phyloP scores from a whole-genome alignment of 2,888 invertebrate genomes.

The Drosophila aldrichi region DNA sequence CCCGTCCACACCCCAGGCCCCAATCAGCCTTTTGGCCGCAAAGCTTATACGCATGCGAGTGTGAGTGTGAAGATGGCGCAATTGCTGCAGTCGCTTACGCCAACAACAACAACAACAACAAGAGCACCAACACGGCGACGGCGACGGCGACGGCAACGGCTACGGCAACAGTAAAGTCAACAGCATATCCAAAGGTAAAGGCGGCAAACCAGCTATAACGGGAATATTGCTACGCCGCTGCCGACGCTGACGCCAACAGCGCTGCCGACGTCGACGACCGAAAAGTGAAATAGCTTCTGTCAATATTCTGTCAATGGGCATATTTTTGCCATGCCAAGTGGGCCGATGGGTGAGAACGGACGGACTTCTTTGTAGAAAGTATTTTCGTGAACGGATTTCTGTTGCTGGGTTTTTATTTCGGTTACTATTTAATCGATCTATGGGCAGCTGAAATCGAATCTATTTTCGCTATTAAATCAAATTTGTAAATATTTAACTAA shows the following conservation, averaged over 20 bases:
- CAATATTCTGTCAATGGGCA: constrained; percentile 83
- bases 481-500: background rate
- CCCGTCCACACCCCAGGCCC: constrained; percentile 4
- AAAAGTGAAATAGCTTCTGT: constrained; percentile 82
- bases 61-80: constrained; percentile 22
- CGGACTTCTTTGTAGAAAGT: constrained; percentile 12
- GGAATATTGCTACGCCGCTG: background rate
- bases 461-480: background rate
- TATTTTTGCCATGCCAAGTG: constrained; percentile 60
- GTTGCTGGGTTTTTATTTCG: constrained; percentile 54
- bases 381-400: constrained; percentile 8
- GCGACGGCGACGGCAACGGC: background rate
- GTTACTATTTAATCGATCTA: constrained; percentile 67
- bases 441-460: constrained; percentile 44
- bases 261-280: constrained; percentile 41
- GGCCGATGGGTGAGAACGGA: constrained; percentile 28
- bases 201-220: constrained; percentile 28
- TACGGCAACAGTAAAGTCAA: background rate
- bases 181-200: constrained; percentile 19
- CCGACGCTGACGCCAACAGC: background rate
- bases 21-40: constrained; percentile 57
- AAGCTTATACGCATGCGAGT: constrained; percentile 49
- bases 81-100: constrained; percentile 39
- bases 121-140: no score
- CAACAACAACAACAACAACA: constrained; percentile 41